Evolutionary conservation across 2,888 invertebrate genomes (phyloP), one percentile per base, ranked within the genome.

Genomic region (Pteria penguin): DNA sequence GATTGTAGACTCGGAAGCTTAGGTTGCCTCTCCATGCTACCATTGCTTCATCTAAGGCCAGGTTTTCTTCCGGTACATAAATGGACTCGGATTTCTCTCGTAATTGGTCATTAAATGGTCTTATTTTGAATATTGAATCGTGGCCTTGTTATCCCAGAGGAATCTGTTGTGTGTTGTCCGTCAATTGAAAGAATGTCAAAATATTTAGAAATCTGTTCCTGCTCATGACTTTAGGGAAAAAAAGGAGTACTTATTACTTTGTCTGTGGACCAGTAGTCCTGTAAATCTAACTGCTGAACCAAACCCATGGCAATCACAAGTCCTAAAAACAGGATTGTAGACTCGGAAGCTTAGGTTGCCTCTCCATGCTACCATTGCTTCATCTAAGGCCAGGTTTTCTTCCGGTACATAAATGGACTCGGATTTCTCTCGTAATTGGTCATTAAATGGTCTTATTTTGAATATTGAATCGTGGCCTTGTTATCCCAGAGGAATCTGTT

Each of bases 11-110:
- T 11, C 70, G 24, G 45, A 70, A 62, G 14, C 27, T 45, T 4
- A 70, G 61, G 32, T 70, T 60, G 14, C 70, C 71, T 52, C 70
- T 61, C 70, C 52, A 70, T 5, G 61, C 61, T n/a, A 70, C 31
- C 70, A 70, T 70, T 8, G 27, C 70, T 33, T 72, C 63, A 63
- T 72, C 62, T 5, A 72, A 24, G 24, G 72, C 63, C 32, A 72
- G 14, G 32, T 72, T 63, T 33, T 65, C 57, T 18, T 57, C 65
- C 26, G 72, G 55, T 3, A 29, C 54, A 22, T 72, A 55, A 1
- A 57, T 18, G 2, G 27, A 52, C 26, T 62, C 26, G 65, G 57
- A 72, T 32, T 65, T 63, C 1, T 24, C 2, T 8, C 63, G 1
- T 8, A 72, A n/a, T 22, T 65, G 32, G 14, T 32, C 71, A 62